Base-by-base conservation (phyloP, 1,140 invertebrate species). In the Sipha flava region DNA sequence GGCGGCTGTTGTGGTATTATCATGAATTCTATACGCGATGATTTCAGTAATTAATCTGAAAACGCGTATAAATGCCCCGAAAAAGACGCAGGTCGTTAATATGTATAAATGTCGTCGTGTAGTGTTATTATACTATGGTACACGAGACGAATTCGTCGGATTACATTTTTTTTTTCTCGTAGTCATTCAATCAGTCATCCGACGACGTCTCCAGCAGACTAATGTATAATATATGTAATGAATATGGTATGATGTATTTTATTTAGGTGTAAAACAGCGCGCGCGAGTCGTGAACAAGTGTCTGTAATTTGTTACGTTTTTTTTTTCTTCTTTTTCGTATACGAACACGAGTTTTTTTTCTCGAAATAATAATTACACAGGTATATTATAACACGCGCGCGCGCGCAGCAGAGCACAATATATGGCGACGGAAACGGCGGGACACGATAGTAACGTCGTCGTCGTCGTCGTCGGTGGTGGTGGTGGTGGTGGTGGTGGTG, bases 231-330 rank as follows among this genome's bases (percentile, higher is more conserved):
- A 37, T 29, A 29, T 34, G 18, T 31, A n/a, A 16, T 21, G n/a
- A n/a, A 64, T 21, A 34, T 64, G 34, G 18, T 21, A 37, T 31
- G 34, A 34, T 31, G 34, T 21, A n/a, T n/a, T n/a, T 34, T n/a
- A 34, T n/a, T 21, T 9, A 12, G 9, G 4, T 45, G 23, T 26
- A 66, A 66, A 43, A 45, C 21, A 45, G 37, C 64, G 16, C 3
- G 4, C 37, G 23, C 21, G 64, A 40, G 31, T 54, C 70, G 29
- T 59, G 73, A 77, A 77, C 73, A 77, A 77, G 73, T 57, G 73
- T 57, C 73, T n/a, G 73, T 77, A 59, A 77, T 77, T 77, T 77
- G 73, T 77, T 23, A 77, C 29, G 34, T 52, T 52, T 75, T 72
- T 57, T 75, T 37, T 29, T 31, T 12, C 21, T 0, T 66, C 3